phyloP scores from a whole-genome alignment of 35 echinoderm and acorn worm genomes.

The Diadema setosum region DNA sequence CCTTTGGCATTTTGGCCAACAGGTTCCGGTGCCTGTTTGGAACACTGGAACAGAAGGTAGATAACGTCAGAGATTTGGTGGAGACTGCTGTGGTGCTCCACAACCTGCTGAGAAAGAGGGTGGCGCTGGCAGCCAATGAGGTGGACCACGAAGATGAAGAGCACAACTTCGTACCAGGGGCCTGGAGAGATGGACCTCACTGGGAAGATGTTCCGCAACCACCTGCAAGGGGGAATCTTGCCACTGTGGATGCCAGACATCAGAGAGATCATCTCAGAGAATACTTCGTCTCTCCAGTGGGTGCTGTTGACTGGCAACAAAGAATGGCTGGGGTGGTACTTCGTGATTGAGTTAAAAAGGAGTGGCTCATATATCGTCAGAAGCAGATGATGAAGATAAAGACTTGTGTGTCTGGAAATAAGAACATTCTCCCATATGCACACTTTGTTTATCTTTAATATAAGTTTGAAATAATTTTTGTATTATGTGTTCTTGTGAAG shows the following conservation, averaged over 20 bases:
- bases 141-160: no score
- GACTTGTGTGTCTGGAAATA: neutral
- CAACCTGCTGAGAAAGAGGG: no score
- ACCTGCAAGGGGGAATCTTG: slow-evolving; percentile 21
- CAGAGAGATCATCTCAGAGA: slow-evolving; percentile 26
- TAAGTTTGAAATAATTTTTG: slow-evolving; percentile 6
- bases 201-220: slow-evolving; percentile 19
- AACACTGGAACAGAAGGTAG: no score
- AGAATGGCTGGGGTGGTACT: neutral
- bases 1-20: no score
- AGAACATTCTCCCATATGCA: neutral
- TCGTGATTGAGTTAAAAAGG: neutral
- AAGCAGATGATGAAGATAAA: neutral
- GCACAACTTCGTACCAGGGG: no score
- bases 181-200: slow-evolving; percentile 24
- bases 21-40: no score
- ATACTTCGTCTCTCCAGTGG: slow-evolving; percentile 15
- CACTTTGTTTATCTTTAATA: neutral
- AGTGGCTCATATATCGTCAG: neutral
- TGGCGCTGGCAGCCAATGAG: no score
- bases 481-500: neutral
- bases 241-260: slow-evolving; percentile 32
- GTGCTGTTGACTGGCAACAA: slow-evolving; percentile 28
- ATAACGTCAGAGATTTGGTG: no score
- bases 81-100: no score